Percentiles rank a stretch among this genome's conserved stretches.
phyloP scores from a whole-genome alignment of 2,797 vertebrate species.

The Sardinella longiceps region DNA sequence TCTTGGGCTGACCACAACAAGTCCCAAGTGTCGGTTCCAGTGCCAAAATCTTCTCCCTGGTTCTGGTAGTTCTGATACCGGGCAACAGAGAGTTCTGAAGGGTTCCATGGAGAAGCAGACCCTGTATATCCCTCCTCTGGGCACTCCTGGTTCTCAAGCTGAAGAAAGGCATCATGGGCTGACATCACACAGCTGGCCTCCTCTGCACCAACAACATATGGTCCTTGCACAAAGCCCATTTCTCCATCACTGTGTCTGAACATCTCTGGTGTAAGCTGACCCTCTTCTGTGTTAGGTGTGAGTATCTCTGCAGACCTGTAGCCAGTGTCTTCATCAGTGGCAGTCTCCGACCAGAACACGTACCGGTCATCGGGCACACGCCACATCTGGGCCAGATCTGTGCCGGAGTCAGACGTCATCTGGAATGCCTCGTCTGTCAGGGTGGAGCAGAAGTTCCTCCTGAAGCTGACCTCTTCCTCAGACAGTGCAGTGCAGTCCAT shows the following conservation, averaged over 20 bases:
- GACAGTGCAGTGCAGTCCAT: neutral
- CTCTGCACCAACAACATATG: neutral
- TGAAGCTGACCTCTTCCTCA: neutral
- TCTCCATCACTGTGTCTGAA: neutral
- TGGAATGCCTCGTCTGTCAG: neutral
- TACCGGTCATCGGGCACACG: neutral
- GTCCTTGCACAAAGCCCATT: neutral
- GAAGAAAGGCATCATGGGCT: neutral
- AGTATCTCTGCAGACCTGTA: neutral
- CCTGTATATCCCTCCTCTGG: neutral
- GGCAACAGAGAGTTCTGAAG: neutral
- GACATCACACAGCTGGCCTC: neutral
- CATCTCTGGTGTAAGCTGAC: neutral
- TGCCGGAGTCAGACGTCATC: neutral
- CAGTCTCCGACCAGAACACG: neutral
- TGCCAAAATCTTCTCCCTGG: neutral
- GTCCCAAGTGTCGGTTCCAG: neutral
- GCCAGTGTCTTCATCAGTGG: neutral
- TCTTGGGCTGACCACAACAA: neutral
- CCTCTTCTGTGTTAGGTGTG: neutral
- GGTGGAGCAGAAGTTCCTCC: neutral
- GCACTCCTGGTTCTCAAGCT: neutral
- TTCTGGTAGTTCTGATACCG: neutral
- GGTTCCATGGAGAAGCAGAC: neutral
- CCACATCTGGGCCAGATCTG: neutral